Evolutionary conservation across 2,113 vertebrate genomes (phyloP), one percentile per base, ranked within the genome.

Genomic region (Crypturellus undulatus): DNA sequence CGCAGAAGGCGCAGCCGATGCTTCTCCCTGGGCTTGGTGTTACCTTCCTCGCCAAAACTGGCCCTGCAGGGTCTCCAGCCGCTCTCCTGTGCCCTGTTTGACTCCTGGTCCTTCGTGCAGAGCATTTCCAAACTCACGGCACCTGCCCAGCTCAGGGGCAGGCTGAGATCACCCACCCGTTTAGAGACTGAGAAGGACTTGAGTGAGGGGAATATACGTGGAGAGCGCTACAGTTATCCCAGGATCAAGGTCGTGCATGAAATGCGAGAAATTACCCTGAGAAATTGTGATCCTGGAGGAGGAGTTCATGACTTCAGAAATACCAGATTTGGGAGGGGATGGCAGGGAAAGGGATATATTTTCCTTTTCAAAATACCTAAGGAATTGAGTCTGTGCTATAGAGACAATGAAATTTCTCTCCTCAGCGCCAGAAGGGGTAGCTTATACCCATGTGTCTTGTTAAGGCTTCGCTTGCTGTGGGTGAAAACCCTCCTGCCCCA

Each of bases 301-400:
- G 95, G 64, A 95, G 94, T 96, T 97, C 96, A 94, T 94, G 89
- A 95, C 93, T 97, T 95, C 90, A 95, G 94, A 97, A 96, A 97
- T 97, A 91, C 93, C 96, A 95, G 90, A 91, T 95, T 87, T 96
- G 95, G 94, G 94, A 95, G 95, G 93, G 85, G 93, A 92, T 91
- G 87, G 82, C 91, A 93, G 68, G 73, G 51, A 47, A 91, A 94
- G 88, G 79, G 88, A 92, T 90, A 32, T 86, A 84, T 90, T 95
- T 94, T 88, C 90, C 88, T 93, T 96, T 93, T 96, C 90, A 90
- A 89, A 96, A 90, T 92, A 96, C 88, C 65, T 86, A 90, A 96
- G 89, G 92, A 93, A 96, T 96, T 95, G 49, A 38, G 77, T 16
- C 58, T 6, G 4, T 47, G 65, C 77, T 94, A 78, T 5, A 1